Evolutionary conservation across 2,113 vertebrate genomes (phyloP).

Genomic region (Gallinago jamesoni): DNA sequence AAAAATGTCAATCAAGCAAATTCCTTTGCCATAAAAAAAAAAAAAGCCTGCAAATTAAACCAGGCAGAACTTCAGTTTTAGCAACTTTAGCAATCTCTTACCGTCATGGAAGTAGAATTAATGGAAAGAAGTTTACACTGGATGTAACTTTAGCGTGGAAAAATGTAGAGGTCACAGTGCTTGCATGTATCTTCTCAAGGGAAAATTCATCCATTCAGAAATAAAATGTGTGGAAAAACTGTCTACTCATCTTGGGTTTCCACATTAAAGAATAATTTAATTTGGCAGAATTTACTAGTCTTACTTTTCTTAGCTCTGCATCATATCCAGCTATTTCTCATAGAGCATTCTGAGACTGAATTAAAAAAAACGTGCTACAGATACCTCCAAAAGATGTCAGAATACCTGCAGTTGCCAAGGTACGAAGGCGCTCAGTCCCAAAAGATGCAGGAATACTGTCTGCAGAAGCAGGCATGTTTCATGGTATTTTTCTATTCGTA

Average conservation of each 20-base stretch:
- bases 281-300: neutral
- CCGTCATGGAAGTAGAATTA: neutral
- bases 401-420: neutral
- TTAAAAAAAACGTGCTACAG: neutral
- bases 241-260: neutral
- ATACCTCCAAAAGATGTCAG: neutral
- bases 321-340: neutral
- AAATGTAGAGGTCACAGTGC: neutral
- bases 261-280: neutral
- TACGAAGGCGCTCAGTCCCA: neutral
- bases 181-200: fast-evolving
- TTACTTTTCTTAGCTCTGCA: neutral
- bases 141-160: neutral
- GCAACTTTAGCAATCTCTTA: neutral
- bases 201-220: neutral
- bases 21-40: neutral
- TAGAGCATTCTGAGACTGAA: neutral
- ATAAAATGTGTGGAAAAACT: neutral
- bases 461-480: neutral
- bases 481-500: neutral
- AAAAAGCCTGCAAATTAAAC: neutral
- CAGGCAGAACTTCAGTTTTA: neutral
- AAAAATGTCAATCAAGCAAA: neutral
- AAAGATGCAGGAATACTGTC: neutral
- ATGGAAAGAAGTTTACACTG: neutral